Conservation (phyloP, 1,140 invertebrate genomes). For the Elysia chlorotica region DNA sequence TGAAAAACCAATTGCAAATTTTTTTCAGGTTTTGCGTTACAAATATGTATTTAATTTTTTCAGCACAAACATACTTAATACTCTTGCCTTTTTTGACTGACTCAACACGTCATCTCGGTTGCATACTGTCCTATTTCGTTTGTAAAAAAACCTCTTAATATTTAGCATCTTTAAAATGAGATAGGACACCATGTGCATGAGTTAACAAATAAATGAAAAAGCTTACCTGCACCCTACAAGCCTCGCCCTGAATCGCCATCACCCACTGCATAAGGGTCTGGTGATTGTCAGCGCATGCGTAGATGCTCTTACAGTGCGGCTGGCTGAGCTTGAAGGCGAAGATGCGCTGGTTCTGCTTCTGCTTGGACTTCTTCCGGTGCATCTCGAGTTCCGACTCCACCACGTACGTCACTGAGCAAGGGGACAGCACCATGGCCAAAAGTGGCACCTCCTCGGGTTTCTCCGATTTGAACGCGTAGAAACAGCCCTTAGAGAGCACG, state of each 20-base stretch:
- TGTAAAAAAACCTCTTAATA: no score
- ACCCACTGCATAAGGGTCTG: slow-evolving; percentile 40
- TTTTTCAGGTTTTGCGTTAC: no score
- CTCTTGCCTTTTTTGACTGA: no score
- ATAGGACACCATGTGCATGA: no score
- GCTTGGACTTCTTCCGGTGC: no score
- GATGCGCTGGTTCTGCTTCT: slow-evolving; percentile 31
- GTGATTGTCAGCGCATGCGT: slow-evolving; percentile 36
- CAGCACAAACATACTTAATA: no score
- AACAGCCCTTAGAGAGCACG: slow-evolving; percentile 39
- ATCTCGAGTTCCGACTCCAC: slow-evolving; percentile 30
- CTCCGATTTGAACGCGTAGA: slow-evolving; percentile 46
- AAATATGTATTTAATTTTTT: no score
- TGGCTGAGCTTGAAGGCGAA: slow-evolving; percentile 46
- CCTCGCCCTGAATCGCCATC: slow-evolving; percentile 41
- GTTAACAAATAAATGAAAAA: no score
- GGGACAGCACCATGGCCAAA: slow-evolving; percentile 32
- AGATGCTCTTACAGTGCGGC: slow-evolving; percentile 37
- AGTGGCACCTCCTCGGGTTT: slow-evolving; percentile 29
- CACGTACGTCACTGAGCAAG: slow-evolving; percentile 36
- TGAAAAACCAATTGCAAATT: no score
- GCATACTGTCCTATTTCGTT: no score
- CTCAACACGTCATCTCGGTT: no score
- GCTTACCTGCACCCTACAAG: slow-evolving; percentile 29
- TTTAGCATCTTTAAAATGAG: no score